Base-by-base conservation (phyloP, 2,888 invertebrate genomes). In the Andrena bucephala region DNA sequence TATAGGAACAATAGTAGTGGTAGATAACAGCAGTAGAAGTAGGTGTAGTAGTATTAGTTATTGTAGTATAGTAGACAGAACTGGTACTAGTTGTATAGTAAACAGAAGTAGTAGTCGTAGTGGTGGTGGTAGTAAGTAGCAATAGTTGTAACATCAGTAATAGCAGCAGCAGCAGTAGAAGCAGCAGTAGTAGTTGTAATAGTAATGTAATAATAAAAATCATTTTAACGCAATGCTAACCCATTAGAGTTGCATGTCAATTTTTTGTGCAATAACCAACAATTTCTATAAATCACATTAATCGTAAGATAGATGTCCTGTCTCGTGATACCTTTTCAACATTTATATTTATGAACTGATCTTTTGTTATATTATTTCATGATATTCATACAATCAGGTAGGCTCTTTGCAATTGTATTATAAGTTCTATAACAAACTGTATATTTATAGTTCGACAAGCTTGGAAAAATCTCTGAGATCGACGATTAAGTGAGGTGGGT, bases 81-180 rank as follows among this genome's bases (percentile, higher is more conserved):
- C 16, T 52, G 67, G 24, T 60, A 42, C 20, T 4, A 31, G 16
- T 62, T 59, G 29, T 59, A 59, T 27, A 59, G 10, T 42, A 70
- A 20, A 24, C 10, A 57, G 57, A 57, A 62, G 33, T 62, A 62
- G 33, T 33, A 33, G 60, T 62, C 31, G 16, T 33, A 33, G 33
- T 62, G 29, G n/a, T 33, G 29, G 20, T 62, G n/a, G 31, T 62
- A 33, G 27, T 60, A 33, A 31, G 13, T 62, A 77, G 31, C 52
- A 42, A 42, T 5, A 33, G 16, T 62, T 59, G 48, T 59, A 65
- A 36, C 48, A 57, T 57, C 57, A 59, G 36, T 70, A 70, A 27
- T 59, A 70, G 27, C 57, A 72, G 57, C 27, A 72, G 57, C 5
- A 59, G 70, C 59, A 13, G 50, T 24, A 50, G 2, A 76, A 50